Evolutionary conservation across 92 coral and sea anemone species (phyloP), one percentile per base, ranked within the genome.

Genomic region (Ricordea florida): DNA sequence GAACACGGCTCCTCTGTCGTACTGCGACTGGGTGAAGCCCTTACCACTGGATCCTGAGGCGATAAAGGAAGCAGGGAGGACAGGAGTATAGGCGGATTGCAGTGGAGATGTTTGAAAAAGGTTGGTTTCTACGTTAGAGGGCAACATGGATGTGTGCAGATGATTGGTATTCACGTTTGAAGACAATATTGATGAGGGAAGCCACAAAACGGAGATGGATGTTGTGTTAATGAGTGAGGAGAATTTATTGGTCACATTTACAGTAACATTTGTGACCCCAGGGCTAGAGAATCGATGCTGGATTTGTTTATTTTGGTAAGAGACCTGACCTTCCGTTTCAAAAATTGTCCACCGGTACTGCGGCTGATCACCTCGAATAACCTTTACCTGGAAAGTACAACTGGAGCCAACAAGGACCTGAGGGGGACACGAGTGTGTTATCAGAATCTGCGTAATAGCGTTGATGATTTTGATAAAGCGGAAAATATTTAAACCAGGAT

Each of bases 271-370:
- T 30, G 50, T 32, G 1, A 30, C 2, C 13, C 80, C 70, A 9
- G 30, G 26, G 70, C 21, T 73, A n/a, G 27, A 10, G 43, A 73
- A 73, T 6, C n/a, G 50, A 61, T 58, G 69, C 7, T 8, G 7
- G 18, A 73, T 8, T 22, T n/a, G 43, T 14, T 23, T 10, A 9
- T 32, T 40, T 4, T 0, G 6, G 49, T 57, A 58, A 15, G 29
- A 33, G 34, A 44, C 27, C 27, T 3, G 26, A 1, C 28, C 1
- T 30, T 42, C 21, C 3, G 68, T 37, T 11, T 83, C 88, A 10
- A 34, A 32, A 8, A 91, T 61, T 6, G 25, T 46, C 97, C 97
- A 91, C 0, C 6, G 13, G 57, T 74, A 83, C n/a, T 3, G 16
- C 5, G 72, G 27, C 6, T 17, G 24, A 40, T 86, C 90, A 1